Base-by-base conservation (phyloP, 2,797 vertebrate genomes). In the Anolis apletophallus region DNA sequence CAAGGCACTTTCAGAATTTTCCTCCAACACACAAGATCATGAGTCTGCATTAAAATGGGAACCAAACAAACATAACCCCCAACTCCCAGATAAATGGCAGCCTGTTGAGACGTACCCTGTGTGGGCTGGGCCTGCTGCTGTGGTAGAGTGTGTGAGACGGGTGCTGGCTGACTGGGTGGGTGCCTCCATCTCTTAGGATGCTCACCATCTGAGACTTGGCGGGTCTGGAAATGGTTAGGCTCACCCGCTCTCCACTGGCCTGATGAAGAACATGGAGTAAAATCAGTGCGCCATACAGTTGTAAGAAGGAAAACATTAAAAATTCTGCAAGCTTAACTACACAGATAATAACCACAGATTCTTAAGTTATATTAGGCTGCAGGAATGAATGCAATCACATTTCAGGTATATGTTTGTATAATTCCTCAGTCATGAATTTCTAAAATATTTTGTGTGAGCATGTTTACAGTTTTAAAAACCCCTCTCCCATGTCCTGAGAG, bases 231-330 rank as follows among this genome's bases (percentile, higher is more conserved):
- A 99, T 97, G 74, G 98, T 91, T 93, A 99, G 96, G 90, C 98
- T 97, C 88, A 99, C 99, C 93, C 97, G 97, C 93, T 99, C 99
- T 85, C 98, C 99, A 1, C 98, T 99, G 55, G 98, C 98, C 98
- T 99, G 91, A 84, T 21, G 36, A 91, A 92, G 34, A 83, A 55
- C n/a, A 6, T 26, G 61, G 19, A 12, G 17, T 17, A 52, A 84
- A 88, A 1, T 0, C 46, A 81, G 23, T 9, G 36, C 2, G 8
- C 1, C 10, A 50, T 46, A 5, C 7, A 72, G 2, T 7, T 26
- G 16, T 12, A 40, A 77, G 50, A 75, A 81, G 19, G 34, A 23
- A 76, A 40, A 69, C 29, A 46, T 16, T 32, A 32, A 76, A 75
- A 46, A 69, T 16, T 29, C 54, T 55, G 29, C 26, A 46, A 68